Evolutionary conservation across 2,888 invertebrate genomes (phyloP).

Genomic region (Criorhina ranunculi): DNA sequence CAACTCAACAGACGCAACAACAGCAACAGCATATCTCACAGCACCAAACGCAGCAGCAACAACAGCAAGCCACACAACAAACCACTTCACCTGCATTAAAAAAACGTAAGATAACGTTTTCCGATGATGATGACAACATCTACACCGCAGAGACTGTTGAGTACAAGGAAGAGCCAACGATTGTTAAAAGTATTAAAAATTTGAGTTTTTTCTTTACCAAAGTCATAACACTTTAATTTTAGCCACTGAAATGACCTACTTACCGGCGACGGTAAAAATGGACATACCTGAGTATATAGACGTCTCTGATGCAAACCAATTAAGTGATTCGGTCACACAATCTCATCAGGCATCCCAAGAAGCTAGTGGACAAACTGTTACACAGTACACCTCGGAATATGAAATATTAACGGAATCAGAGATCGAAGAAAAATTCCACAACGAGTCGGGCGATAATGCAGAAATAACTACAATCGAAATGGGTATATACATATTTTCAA

Average conservation of each 20-base stretch:
- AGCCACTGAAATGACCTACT: conserved; percentile 84
- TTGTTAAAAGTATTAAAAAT: conserved; percentile 82
- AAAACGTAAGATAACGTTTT: conserved; percentile 84
- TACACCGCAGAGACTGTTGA: conserved; percentile 84
- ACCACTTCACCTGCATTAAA: conserved; percentile 76
- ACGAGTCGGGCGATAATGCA: conserved; percentile 80
- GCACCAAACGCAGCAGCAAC: conserved; percentile 77
- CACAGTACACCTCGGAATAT: conserved; percentile 84
- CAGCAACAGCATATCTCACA: conserved; percentile 77
- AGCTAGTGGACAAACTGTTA: conserved; percentile 81
- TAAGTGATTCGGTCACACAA: conserved; percentile 81
- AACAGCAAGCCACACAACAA: conserved; percentile 77
- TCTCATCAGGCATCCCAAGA: conserved; percentile 82
- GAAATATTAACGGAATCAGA: conserved; percentile 84
- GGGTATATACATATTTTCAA: conserved; percentile 77
- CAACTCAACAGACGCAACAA: conserved; percentile 75
- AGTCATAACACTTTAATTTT: conserved; percentile 24
- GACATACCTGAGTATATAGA: conserved; percentile 87
- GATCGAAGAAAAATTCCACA: conserved; percentile 83
- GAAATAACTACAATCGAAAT: conserved; percentile 83
- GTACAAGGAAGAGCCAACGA: conserved; percentile 82
- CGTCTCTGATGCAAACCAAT: conserved; percentile 81
- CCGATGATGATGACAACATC: conserved; percentile 84
- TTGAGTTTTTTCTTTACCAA: neutral
- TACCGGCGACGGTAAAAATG: conserved; percentile 85